Conservation (phyloP, 2,888 invertebrate species). For the Dicranocentrus wangi region DNA sequence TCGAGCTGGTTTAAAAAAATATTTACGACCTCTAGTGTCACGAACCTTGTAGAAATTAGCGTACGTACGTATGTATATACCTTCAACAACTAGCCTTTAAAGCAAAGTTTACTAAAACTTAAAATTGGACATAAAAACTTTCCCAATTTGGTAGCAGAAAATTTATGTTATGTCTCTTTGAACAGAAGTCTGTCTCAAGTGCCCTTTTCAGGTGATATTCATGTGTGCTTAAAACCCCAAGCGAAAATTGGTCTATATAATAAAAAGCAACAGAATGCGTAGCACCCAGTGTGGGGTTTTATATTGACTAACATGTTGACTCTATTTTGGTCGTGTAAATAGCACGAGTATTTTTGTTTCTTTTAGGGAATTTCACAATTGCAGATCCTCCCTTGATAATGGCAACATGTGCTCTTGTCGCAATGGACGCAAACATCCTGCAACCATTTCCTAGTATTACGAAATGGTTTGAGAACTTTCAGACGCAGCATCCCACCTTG, state of each 20-base stretch:
- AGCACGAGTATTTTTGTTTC: no score
- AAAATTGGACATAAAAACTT: not conserved
- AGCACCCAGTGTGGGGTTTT: no score
- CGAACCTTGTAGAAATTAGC: not conserved
- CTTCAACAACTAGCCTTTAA: no score
- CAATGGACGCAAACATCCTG: constrained; percentile 80
- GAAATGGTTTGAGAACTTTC: constrained; percentile 84
- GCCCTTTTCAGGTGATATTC: not conserved
- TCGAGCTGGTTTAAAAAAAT: not conserved
- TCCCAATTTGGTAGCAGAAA: not conserved
- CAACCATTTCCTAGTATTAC: constrained; percentile 78
- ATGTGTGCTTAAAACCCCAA: not conserved
- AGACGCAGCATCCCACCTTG: constrained; percentile 80
- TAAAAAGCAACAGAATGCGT: no score
- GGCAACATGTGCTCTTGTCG: constrained; percentile 84
- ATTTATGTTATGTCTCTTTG: not conserved
- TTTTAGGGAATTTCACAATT: constrained; percentile 81
- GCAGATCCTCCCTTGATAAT: constrained; percentile 84
- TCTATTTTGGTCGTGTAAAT: not conserved
- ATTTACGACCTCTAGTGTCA: not conserved
- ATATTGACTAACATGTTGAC: not conserved
- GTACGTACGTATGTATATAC: not conserved
- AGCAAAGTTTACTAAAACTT: not conserved
- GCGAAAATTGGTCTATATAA: not conserved
- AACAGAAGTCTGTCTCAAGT: not conserved